phyloP scores from a whole-genome alignment of 2,113 vertebrate species.

The Ornithorhynchus anatinus region DNA sequence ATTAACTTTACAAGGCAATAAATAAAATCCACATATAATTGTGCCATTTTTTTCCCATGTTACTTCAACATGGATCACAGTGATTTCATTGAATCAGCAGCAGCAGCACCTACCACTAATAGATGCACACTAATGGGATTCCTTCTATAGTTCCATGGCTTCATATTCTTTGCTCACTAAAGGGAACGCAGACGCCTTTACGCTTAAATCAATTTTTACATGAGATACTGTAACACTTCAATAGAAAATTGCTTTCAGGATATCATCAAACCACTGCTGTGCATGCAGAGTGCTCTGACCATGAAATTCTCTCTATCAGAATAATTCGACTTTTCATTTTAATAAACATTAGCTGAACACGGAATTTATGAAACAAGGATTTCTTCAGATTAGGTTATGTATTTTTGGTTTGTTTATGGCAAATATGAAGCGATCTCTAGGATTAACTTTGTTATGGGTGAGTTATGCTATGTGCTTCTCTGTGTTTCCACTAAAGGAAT shows the following conservation, averaged over 20 bases:
- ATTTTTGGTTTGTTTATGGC: not conserved
- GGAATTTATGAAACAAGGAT: not conserved
- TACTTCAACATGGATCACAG: not conserved
- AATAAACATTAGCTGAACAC: not conserved
- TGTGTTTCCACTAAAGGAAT: not conserved
- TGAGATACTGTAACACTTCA: not conserved
- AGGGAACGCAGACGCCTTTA: slow-evolving; percentile 13
- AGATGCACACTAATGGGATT: not conserved
- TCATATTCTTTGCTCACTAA: slow-evolving; percentile 2
- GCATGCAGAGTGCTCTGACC: not conserved
- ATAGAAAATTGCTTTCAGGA: slow-evolving; percentile 25
- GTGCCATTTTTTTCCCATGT: not conserved
- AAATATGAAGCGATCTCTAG: not conserved
- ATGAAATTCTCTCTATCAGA: not conserved
- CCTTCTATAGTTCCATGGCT: not conserved
- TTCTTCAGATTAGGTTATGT: not conserved
- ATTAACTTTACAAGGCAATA: slow-evolving; percentile 19
- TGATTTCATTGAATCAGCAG: not conserved
- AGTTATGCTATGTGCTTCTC: too few relatives aligned
- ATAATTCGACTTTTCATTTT: not conserved
- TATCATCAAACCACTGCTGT: not conserved
- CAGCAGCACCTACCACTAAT: not conserved
- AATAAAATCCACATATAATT: not conserved
- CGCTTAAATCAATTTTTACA: slow-evolving; percentile 5
- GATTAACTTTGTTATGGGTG: not conserved